Percentiles rank a stretch among this genome's conserved stretches.
phyloP scores from a whole-genome alignment of 2,888 invertebrate species.

The Venusia cambrica region DNA sequence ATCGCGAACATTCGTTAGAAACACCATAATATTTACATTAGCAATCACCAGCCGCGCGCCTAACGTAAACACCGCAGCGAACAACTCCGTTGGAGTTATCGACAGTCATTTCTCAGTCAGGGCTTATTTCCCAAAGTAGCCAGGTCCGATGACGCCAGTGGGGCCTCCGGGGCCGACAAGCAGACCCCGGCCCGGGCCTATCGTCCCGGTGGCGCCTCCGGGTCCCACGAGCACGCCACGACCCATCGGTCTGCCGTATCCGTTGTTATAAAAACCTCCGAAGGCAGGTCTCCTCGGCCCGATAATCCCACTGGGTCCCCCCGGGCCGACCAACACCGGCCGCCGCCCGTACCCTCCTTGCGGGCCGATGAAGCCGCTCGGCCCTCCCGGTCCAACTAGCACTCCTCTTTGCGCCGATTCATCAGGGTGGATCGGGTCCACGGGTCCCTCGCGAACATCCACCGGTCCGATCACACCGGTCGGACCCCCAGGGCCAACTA shows the following conservation, averaged over 20 bases:
- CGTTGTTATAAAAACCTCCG: slow-evolving; percentile 25
- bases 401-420: slow-evolving; percentile 48
- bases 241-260: slow-evolving; percentile 44
- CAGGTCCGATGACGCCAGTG: slow-evolving; percentile 56
- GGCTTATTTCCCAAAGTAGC: slow-evolving; percentile 65
- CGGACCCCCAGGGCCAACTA: slow-evolving; percentile 67
- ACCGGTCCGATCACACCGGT: slow-evolving; percentile 35
- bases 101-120: slow-evolving; percentile 10
- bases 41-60: slow-evolving; percentile 14
- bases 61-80: slow-evolving; percentile 8
- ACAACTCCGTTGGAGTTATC: slow-evolving; percentile 4
- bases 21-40: slow-evolving; percentile 38
- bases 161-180: slow-evolving; percentile 71
- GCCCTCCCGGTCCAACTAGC: slow-evolving; percentile 69
- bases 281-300: slow-evolving; percentile 38
- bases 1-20: slow-evolving; percentile 24
- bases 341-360: slow-evolving; percentile 31
- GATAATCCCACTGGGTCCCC: slow-evolving; percentile 54
- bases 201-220: slow-evolving; percentile 54
- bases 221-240: slow-evolving; percentile 59
- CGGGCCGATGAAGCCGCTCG: slow-evolving; percentile 44
- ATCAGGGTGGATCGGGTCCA: slow-evolving; percentile 15
- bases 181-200: slow-evolving; percentile 43
- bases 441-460: slow-evolving; percentile 55
- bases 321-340: slow-evolving; percentile 66